phyloP scores from a whole-genome alignment of 2,113 vertebrate genomes.

The Benitochromis conjunctus region DNA sequence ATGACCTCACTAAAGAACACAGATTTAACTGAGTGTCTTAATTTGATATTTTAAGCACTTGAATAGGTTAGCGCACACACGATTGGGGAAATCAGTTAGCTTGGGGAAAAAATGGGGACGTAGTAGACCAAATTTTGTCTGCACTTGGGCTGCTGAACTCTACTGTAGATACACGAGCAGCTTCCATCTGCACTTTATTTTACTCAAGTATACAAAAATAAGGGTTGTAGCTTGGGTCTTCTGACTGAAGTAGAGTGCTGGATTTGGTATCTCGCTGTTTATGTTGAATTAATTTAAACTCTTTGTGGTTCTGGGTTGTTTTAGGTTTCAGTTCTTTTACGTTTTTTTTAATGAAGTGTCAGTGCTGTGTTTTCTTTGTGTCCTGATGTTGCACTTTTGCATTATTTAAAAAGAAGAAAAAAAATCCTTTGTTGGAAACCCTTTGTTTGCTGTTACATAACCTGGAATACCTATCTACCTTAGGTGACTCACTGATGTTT shows the following conservation, averaged over 20 bases:
- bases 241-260: constrained; percentile 29
- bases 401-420: not conserved
- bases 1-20: not conserved
- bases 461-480: not conserved
- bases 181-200: constrained; percentile 60
- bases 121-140: constrained; percentile 44
- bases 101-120: not conserved
- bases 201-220: not conserved
- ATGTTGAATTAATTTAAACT: constrained; percentile 22
- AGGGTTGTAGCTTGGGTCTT: constrained; percentile 24
- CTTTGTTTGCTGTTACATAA: constrained; percentile 15
- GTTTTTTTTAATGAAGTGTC: constrained; percentile 31
- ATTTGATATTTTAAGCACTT: constrained; percentile 32
- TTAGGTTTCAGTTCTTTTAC: not conserved
- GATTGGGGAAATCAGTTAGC: not conserved
- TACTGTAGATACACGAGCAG: constrained; percentile 14
- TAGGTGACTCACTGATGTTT: not conserved
- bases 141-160: constrained; percentile 29
- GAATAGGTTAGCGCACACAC: constrained; percentile 20
- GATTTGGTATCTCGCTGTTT: constrained; percentile 20
- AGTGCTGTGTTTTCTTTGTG: constrained; percentile 22
- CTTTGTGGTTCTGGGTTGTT: not conserved
- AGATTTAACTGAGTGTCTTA: not conserved
- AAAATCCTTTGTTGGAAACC: not conserved
- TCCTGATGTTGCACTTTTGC: constrained; percentile 54